Evolutionary conservation across 2,113 vertebrate genomes (phyloP).

Genomic region (Trematocara nigrifrons): DNA sequence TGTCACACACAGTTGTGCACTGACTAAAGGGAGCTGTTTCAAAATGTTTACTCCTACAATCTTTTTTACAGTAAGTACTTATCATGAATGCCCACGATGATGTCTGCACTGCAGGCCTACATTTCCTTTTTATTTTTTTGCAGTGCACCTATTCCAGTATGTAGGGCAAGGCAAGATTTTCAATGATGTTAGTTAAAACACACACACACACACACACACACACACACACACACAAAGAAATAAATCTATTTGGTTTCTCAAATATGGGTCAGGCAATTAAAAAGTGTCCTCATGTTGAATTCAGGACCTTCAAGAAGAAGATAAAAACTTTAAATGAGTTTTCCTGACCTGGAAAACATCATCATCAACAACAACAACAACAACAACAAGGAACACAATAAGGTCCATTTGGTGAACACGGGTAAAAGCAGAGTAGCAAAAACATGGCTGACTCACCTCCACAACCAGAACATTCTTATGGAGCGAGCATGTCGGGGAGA

Average conservation of each 20-base stretch:
- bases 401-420: background rate
- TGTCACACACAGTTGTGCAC: background rate
- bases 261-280: conserved; percentile 38
- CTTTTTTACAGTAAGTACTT: background rate
- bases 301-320: background rate
- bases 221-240: background rate
- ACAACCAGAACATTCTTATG: conserved; percentile 90
- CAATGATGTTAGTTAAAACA: background rate
- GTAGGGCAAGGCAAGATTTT: background rate
- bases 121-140: background rate
- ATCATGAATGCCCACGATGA: background rate
- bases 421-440: background rate
- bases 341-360: conserved; percentile 26
- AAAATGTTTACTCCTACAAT: background rate
- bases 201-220: background rate
- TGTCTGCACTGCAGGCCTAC: background rate
- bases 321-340: conserved; percentile 11
- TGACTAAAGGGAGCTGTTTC: conserved; percentile 3
- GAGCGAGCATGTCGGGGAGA: conserved; percentile 39
- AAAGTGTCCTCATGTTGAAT: conserved; percentile 12
- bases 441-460: conserved; percentile 80
- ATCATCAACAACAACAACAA: background rate
- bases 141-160: background rate
- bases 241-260: background rate
- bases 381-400: background rate